Percentiles rank a stretch among this genome's conserved stretches.
phyloP scores from a whole-genome alignment of 2,113 vertebrate genomes.

The Ariopsis seemanni region DNA sequence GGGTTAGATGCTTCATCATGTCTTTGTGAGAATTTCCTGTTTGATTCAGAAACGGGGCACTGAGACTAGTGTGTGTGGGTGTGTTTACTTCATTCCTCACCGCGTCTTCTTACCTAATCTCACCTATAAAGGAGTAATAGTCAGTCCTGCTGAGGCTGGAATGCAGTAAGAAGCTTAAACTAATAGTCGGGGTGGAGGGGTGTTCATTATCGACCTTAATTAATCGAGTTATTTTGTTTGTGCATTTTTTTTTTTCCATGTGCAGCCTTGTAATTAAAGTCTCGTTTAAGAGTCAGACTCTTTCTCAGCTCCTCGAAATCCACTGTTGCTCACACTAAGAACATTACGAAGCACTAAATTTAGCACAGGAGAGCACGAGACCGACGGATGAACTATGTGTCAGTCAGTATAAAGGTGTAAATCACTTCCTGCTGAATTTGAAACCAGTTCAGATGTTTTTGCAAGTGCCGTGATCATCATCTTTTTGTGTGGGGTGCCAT shows the following conservation, averaged over 20 bases:
- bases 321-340: background rate
- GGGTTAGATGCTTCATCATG: background rate
- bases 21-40: background rate
- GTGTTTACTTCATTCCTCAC: background rate
- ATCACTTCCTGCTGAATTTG: background rate
- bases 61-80: background rate
- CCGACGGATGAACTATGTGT: background rate
- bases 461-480: background rate
- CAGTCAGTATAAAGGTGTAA: background rate
- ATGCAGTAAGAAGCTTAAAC: constrained; percentile 67
- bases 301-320: constrained; percentile 16
- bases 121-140: background rate
- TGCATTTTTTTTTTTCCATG: constrained; percentile 47
- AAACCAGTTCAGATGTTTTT: background rate
- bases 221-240: constrained; percentile 33
- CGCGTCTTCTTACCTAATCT: background rate
- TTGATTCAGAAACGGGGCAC: background rate
- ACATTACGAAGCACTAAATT: background rate
- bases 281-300: constrained; percentile 36
- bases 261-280: constrained; percentile 17
- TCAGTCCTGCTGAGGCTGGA: constrained; percentile 44
- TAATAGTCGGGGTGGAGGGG: constrained; percentile 35
- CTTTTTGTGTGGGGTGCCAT: background rate
- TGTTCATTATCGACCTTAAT: constrained; percentile 49
- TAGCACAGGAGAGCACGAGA: background rate